Conservation (phyloP, 1,140 invertebrate genomes). For the Melipona quadrifasciata region DNA sequence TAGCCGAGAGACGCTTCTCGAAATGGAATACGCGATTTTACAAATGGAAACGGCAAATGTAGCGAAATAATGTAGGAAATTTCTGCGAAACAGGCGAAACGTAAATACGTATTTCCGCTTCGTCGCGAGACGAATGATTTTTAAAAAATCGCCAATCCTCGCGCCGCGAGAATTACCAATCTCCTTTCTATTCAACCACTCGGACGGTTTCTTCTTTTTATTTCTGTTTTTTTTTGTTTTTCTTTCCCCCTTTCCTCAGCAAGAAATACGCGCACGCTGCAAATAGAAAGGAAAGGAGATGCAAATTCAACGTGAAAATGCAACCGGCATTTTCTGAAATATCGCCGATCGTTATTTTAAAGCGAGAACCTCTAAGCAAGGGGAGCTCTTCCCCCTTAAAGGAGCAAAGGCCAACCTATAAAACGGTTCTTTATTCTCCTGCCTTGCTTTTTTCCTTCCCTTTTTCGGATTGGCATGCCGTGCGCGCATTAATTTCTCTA, state of each 20-base stretch:
- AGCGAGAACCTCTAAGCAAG: background rate
- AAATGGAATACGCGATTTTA: background rate
- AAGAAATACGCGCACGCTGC: background rate
- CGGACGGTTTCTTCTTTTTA: background rate
- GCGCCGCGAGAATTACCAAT: background rate
- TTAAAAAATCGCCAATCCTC: no score
- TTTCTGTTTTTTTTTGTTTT: background rate
- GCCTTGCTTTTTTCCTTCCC: background rate
- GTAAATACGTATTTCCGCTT: background rate
- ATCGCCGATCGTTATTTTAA: background rate
- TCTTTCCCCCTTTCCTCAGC: background rate
- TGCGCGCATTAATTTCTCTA: slow-evolving; percentile 13
- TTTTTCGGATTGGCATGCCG: background rate
- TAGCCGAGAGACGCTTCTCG: background rate
- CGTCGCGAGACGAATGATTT: no score
- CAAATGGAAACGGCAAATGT: background rate
- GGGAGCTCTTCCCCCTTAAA: background rate
- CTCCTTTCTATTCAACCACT: background rate
- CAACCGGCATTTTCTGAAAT: background rate
- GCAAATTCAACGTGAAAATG: no score
- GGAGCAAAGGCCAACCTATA: background rate
- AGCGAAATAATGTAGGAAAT: background rate
- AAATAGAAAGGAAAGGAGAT: background rate
- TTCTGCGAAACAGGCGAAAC: background rate
- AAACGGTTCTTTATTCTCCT: background rate